A percentile compares a stretch with the other conserved stretches of the same genome.
These are phyloP conservation scores for Ctenopoma multispine DNA, from an alignment of 2,797 vertebrate species.

Conservation along the genomic window DNA sequence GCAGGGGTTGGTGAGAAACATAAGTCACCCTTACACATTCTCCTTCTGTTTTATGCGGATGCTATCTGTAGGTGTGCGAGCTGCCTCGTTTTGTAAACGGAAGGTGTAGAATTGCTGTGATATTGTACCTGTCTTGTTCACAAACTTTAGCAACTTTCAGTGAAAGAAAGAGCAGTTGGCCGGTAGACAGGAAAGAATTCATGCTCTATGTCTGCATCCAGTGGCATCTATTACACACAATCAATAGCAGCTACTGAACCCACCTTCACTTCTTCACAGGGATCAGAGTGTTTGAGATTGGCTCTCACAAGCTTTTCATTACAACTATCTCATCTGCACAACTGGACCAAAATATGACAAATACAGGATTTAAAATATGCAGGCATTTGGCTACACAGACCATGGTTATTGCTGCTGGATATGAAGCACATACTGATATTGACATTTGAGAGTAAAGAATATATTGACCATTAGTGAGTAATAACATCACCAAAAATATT, in stretches of 20 bases:
- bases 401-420: not conserved
- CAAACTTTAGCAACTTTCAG: conserved; percentile 64
- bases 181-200: conserved; percentile 60
- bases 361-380: not conserved
- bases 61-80: not conserved
- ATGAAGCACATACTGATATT: not conserved
- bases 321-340: not conserved
- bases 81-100: not conserved
- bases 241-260: conserved; percentile 49
- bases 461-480: no score
- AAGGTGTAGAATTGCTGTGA: conserved; percentile 60
- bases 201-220: conserved; percentile 22
- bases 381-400: not conserved
- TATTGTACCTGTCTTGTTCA: conserved; percentile 53
- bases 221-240: conserved; percentile 58
- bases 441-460: not conserved
- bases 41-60: conserved; percentile 9
- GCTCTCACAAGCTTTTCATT: not conserved
- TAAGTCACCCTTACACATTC: not conserved
- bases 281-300: not conserved
- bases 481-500: not conserved
- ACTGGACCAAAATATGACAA: not conserved
- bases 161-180: conserved; percentile 63
- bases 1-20: not conserved
- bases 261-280: conserved; percentile 16